Base-by-base conservation (phyloP, 2,888 invertebrate species). In the Hanleya hanleyi region DNA sequence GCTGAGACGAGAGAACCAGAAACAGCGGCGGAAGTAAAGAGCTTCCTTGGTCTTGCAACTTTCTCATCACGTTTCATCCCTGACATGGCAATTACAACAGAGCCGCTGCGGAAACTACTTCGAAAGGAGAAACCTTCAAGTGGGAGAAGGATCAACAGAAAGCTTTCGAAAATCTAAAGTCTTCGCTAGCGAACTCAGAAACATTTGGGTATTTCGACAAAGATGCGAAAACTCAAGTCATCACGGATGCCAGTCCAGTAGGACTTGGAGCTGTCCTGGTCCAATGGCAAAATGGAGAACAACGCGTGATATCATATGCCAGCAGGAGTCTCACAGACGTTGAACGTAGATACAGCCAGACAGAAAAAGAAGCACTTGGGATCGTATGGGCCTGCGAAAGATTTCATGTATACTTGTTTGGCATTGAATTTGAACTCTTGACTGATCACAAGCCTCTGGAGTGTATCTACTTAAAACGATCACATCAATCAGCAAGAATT, bases 381-480 rank as follows among this genome's bases (percentile, higher is more conserved):
- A 15, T 73, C 12, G 70, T 73, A 5, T 73, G 64, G 73, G 69
- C 57, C n/a, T 73, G 73, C 65, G 70, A 73, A 62, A 47, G 50
- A 33, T 73, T 73, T 73, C 62, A 73, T 57, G 65, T 71, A 12
- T 73, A 73, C 57, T 26, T 73, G n/a, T 71, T 37, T 61, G 71
- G 70, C 47, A 71, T 5, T 33, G 29, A 72, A 7, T 73, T 72
- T 72, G 37, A 57, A 41, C 64, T 73, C 18, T 18, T 73, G 18
- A 73, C 70, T 32, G 70, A 73, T 49, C 71, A 73, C 49, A 71
- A 73, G 47, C 71, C 41, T 32, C 37, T 72, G 32, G 33, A 66
- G 67, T 73, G 22, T 37, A 72, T 73, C 18, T 69, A 61, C 35
- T 61, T 61, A n/a, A 18, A 26, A n/a, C 12, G 26, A 33, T 68